phyloP scores from a whole-genome alignment of 2,888 invertebrate species.

The Mesochorus sp. region DNA sequence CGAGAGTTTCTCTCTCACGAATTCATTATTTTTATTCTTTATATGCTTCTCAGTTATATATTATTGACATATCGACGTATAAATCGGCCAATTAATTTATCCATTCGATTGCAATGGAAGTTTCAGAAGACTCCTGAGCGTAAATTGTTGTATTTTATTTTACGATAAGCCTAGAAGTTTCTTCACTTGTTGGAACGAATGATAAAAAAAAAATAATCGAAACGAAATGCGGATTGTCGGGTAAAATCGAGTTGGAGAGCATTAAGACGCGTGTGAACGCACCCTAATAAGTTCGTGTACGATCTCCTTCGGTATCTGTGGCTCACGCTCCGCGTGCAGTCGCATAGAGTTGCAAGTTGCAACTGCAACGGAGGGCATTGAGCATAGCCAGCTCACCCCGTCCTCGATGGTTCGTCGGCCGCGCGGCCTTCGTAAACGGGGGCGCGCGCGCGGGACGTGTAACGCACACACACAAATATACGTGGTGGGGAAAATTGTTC shows the following conservation, averaged over 20 bases:
- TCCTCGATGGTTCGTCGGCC: conserved; percentile 78
- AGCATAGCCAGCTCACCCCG: conserved; percentile 72
- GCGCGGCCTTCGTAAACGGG: conserved; percentile 77
- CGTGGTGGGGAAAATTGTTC: conserved; percentile 56
- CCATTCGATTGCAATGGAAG: no score
- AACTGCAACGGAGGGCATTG: conserved; percentile 45
- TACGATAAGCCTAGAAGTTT: no score
- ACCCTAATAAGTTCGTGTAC: conserved; percentile 26
- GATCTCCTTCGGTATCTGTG: background rate
- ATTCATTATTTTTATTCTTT: background rate
- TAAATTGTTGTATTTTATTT: no score
- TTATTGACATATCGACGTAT: conserved; percentile 4
- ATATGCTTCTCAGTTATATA: background rate
- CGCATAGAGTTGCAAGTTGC: conserved; percentile 25
- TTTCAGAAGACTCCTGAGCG: no score
- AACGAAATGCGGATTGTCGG: no score
- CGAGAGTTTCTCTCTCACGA: background rate
- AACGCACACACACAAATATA: no score
- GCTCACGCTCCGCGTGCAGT: conserved; percentile 37
- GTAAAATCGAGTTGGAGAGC: no score
- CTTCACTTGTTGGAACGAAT: no score
- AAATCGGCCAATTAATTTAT: conserved; percentile 23
- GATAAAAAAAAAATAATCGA: no score
- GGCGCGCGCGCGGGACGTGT: conserved; percentile 68
- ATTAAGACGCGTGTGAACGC: conserved; percentile 44